Conservation (phyloP, 2,797 vertebrate species). For the Clarias fuscus region DNA sequence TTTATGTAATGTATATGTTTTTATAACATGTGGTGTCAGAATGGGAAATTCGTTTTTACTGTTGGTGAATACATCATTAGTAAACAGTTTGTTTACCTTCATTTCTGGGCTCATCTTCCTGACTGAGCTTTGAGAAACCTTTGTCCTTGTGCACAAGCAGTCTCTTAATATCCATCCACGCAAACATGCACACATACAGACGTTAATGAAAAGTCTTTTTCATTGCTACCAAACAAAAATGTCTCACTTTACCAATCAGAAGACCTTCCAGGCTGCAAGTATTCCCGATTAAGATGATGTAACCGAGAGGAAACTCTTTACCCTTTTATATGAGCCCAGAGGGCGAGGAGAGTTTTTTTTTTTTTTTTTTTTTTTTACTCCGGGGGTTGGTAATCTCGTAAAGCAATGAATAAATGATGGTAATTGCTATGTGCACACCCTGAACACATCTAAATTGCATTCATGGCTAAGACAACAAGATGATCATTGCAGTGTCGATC, state of each 20-base stretch:
- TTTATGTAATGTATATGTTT: background rate
- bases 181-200: background rate
- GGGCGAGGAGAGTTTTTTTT: background rate
- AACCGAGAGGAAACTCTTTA: constrained; percentile 28
- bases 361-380: background rate
- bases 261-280: constrained; percentile 4
- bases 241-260: background rate
- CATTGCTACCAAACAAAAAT: constrained; percentile 8
- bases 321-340: constrained; percentile 23
- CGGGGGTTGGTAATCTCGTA: background rate
- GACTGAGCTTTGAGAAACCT: background rate
- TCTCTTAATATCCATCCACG: background rate
- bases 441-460: background rate
- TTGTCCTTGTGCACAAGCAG: background rate
- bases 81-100: background rate
- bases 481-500: too few relatives aligned
- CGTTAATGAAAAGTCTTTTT: background rate
- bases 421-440: background rate
- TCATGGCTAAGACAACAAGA: background rate
- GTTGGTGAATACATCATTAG: background rate
- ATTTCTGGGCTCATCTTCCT: background rate
- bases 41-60: background rate
- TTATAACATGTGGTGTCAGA: too few relatives aligned
- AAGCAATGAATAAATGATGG: background rate
- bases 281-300: constrained; percentile 15